Percentiles rank a stretch among this genome's conserved stretches.
Conservation (phyloP, 2,113 vertebrate species). For the Podarcis muralis region DNA sequence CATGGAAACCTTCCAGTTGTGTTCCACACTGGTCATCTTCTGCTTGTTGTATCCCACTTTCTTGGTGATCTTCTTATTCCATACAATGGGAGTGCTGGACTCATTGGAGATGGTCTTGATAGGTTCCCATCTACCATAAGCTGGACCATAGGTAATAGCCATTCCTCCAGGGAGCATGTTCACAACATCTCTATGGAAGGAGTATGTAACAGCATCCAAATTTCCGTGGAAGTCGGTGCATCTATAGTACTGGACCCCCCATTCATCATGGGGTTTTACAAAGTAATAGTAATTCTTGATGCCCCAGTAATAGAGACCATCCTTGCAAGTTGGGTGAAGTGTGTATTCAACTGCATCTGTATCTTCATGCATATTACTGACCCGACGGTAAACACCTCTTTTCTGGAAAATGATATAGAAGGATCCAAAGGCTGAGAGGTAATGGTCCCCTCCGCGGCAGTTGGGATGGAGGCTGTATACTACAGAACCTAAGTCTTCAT, state of each 20-base stretch:
- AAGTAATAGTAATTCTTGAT: neutral
- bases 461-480: constrained; percentile 1
- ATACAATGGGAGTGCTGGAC: neutral
- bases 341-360: neutral
- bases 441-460: constrained; percentile 17
- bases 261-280: neutral
- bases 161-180: constrained; percentile 15
- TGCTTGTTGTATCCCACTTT: neutral
- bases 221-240: neutral
- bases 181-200: neutral
- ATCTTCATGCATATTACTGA: neutral
- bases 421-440: neutral
- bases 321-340: neutral
- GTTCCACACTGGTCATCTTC: constrained; percentile 1
- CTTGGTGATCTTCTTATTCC: constrained; percentile 5
- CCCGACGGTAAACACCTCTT: neutral
- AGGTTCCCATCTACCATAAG: constrained; percentile 5
- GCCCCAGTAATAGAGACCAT: constrained; percentile 26
- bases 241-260: neutral
- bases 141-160: neutral
- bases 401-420: constrained; percentile 19
- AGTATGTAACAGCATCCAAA: neutral
- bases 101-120: constrained; percentile 19
- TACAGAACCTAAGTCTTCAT: neutral
- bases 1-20: neutral